A percentile compares a stretch with the other conserved stretches of the same genome.
Conservation (phyloP, 2,113 vertebrate species). For the Mus spicilegus region DNA sequence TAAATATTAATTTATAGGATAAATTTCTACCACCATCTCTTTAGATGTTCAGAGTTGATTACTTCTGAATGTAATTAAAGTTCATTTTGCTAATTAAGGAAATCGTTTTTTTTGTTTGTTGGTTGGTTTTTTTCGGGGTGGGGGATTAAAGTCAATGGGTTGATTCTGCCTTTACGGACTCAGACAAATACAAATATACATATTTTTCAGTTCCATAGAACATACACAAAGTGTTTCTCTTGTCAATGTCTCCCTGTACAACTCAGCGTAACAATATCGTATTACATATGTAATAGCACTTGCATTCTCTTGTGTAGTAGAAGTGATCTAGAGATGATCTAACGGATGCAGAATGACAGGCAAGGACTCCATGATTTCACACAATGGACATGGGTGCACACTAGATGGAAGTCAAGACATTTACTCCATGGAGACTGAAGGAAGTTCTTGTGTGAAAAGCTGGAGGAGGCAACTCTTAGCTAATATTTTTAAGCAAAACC, state of each 20-base stretch:
- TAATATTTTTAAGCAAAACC: slow-evolving; percentile 43
- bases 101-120: background rate
- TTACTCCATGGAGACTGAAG: background rate
- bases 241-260: background rate
- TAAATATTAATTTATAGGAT: slow-evolving; percentile 3
- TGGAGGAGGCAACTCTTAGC: background rate
- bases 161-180: background rate
- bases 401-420: background rate
- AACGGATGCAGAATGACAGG: background rate
- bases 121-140: background rate
- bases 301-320: background rate
- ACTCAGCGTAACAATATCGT: background rate
- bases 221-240: background rate
- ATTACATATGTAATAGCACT: background rate
- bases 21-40: background rate
- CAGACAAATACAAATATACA: background rate
- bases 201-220: background rate
- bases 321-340: background rate
- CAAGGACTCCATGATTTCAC: background rate
- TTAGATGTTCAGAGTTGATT: background rate
- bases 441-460: background rate
- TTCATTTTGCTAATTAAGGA: background rate
- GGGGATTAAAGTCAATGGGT: background rate
- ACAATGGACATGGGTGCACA: too few relatives aligned
- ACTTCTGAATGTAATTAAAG: background rate